These are phyloP conservation scores for Tragelaphus strepsiceros DNA, from an alignment of 2,113 vertebrate species.

Conservation along the genomic window DNA sequence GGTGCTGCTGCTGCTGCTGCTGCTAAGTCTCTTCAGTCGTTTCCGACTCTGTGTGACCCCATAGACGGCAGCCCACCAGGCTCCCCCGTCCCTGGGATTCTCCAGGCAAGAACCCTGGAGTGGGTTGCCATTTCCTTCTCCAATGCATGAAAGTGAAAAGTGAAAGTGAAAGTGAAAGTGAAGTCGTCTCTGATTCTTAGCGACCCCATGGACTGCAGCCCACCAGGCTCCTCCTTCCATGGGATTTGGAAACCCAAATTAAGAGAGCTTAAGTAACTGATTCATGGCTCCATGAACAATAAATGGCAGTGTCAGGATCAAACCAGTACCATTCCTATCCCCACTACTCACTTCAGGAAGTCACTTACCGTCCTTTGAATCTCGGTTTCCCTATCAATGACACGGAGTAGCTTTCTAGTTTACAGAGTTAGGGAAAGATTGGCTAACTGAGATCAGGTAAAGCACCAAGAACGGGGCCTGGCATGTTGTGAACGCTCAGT, in stretches of 20 bases:
- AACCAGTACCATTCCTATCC: accelerated
- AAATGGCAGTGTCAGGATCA: background rate
- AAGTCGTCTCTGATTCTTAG: too few species aligned
- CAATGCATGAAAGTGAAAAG: too few species aligned
- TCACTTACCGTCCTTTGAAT: background rate
- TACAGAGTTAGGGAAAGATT: background rate
- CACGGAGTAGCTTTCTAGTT: background rate
- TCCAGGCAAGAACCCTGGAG: too few species aligned
- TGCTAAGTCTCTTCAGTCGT: too few species aligned
- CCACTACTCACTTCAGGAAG: accelerated
- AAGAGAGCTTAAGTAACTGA: background rate
- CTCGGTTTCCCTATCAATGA: background rate
- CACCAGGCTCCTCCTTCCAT: too few species aligned
- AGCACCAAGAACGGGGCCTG: background rate
- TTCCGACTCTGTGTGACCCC: too few species aligned
- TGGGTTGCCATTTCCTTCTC: too few species aligned
- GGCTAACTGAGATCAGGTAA: background rate
- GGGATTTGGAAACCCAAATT: background rate
- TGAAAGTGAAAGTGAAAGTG: too few species aligned
- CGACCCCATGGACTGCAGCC: too few species aligned
- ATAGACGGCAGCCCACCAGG: too few species aligned
- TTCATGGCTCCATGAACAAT: background rate
- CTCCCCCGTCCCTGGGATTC: too few species aligned
- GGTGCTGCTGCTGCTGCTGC: background rate
- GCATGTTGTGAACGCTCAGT: accelerated